A percentile compares a stretch with the other conserved stretches of the same genome.
phyloP scores from a whole-genome alignment of 1,140 invertebrate genomes.

The Philopotamus ludificatus region DNA sequence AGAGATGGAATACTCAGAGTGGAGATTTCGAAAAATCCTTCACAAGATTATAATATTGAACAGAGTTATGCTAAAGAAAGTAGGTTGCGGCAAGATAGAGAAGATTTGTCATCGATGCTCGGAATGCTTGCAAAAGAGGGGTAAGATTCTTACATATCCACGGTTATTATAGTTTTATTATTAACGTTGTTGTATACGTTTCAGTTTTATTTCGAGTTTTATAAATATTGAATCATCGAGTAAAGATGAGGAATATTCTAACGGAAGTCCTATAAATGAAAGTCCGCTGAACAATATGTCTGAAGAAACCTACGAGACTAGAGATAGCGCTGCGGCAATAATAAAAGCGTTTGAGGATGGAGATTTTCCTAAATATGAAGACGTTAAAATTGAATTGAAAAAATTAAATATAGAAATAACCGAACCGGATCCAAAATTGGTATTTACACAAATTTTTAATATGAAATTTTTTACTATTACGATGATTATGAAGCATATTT shows the following conservation, averaged over 20 bases:
- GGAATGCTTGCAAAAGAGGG: slow-evolving; percentile 68
- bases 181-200: not conserved
- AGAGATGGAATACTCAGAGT: slow-evolving; percentile 92
- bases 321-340: too few relatives aligned
- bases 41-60: slow-evolving; percentile 71
- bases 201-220: slow-evolving; percentile 55
- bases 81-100: slow-evolving; percentile 68
- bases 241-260: slow-evolving; percentile 50
- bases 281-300: slow-evolving; percentile 30
- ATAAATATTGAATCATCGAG: slow-evolving; percentile 70
- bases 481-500: too few relatives aligned
- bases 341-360: slow-evolving; percentile 18
- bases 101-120: slow-evolving; percentile 64
- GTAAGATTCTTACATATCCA: slow-evolving; percentile 52
- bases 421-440: too few relatives aligned
- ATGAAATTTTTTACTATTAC: too few relatives aligned
- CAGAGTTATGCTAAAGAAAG: slow-evolving; percentile 80
- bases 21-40: slow-evolving; percentile 85
- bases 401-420: too few relatives aligned
- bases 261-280: slow-evolving; percentile 32
- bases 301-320: too few relatives aligned
- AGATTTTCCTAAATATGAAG: too few relatives aligned
- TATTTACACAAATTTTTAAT: too few relatives aligned
- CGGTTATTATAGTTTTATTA: too few relatives aligned
- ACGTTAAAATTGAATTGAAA: too few relatives aligned